Conservation (phyloP, 2,113 vertebrate genomes). For the Mormoops blainvillei region DNA sequence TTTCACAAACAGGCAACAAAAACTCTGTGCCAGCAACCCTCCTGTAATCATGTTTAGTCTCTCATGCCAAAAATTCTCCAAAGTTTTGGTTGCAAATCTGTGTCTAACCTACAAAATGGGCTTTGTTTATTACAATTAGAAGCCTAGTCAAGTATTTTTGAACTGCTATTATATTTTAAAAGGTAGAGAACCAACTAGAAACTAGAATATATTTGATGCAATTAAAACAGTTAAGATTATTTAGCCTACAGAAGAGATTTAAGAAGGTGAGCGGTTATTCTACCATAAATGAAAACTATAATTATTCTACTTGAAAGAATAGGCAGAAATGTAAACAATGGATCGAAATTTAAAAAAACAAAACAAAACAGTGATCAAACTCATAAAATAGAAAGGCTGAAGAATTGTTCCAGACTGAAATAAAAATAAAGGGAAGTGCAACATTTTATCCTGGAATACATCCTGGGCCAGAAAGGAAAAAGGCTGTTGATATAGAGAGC, state of each 20-base stretch:
- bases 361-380: not conserved
- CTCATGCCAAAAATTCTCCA: not conserved
- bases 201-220: not conserved
- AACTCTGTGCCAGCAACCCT: not conserved
- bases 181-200: not conserved
- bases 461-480: not conserved
- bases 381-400: not conserved
- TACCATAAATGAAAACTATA: not conserved
- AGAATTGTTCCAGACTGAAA: not conserved
- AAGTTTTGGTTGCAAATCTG: not conserved
- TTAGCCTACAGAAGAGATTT: not conserved
- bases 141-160: not conserved
- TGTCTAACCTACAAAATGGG: not conserved
- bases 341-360: not conserved
- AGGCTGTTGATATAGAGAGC: not conserved
- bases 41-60: not conserved
- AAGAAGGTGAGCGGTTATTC: not conserved
- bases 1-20: not conserved
- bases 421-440: not conserved
- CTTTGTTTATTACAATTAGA: not conserved
- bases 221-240: not conserved
- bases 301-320: not conserved
- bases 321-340: not conserved
- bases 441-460: not conserved
- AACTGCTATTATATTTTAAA: constrained; percentile 16